Base-by-base conservation (phyloP, 1,140 invertebrate species). In the Neodiprion virginianus region DNA sequence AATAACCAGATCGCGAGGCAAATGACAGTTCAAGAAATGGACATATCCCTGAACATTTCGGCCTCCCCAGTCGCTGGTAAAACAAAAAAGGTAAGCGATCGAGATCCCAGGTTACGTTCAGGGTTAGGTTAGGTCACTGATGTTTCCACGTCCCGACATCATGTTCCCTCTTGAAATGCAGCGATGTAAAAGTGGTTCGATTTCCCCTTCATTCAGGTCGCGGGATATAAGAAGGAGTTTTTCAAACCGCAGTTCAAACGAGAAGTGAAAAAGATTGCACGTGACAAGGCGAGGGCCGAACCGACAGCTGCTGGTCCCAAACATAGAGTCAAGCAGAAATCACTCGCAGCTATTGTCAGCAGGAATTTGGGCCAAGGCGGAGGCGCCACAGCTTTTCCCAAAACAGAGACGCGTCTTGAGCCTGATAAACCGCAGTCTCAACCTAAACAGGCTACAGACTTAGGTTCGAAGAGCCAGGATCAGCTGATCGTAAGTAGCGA, bases 301-400 rank as follows among this genome's bases (percentile, higher is more conserved):
- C 7, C 61, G 1, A 65, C 12, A 65, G n/a, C 21, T 47, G 23
- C 70, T 11, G 53, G 40, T 69, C 21, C 73, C 8, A 81, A 79
- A 68, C 74, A 78, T n/a, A 81, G 85, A 80, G 74, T 88, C 23
- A 88, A 85, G 72, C 87, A 88, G 77, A 87, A 87, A 77, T 80
- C 77, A 66, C 77, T 88, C 12, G 78, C 80, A 12, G 8, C 75
- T 61, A 88, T 87, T 71, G 84, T 87, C 47, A 81, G 83, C 0
- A 84, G 81, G 8, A 87, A 82, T 75, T 67, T 10, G 21, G 72
- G 61, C 23, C 47, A 67, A 23, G 23, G 5, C 69, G 72, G 48
- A 10, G 49, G 68, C 17, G 17, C 12, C 61, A 4, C 1, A 65
- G 17, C 61, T 65, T 21, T 21, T 65, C 4, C 61, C 7, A 65